Percentiles rank a stretch among this genome's conserved stretches.
phyloP scores from a whole-genome alignment of 2,797 vertebrate genomes.

The Tolypeutes matacus region DNA sequence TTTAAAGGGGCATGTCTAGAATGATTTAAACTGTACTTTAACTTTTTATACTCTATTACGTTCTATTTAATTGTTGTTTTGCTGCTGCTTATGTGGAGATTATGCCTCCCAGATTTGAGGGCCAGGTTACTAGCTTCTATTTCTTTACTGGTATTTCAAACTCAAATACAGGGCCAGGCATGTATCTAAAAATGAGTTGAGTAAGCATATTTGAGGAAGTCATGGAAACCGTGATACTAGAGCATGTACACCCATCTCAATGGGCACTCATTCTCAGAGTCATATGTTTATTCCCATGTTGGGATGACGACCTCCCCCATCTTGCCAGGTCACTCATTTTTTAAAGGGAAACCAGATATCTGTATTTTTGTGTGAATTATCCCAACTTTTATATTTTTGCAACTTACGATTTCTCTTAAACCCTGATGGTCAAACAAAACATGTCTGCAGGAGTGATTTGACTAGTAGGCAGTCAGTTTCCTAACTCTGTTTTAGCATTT shows the following conservation, averaged over 20 bases:
- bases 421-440: neutral
- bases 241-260: neutral
- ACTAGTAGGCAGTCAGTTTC: accelerated
- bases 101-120: constrained; percentile 14
- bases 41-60: neutral
- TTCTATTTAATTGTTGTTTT: constrained; percentile 34
- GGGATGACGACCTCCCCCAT: neutral
- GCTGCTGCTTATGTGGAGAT: constrained; percentile 24
- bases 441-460: neutral
- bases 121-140: constrained; percentile 7
- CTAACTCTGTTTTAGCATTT: neutral
- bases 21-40: neutral
- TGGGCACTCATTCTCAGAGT: neutral
- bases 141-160: constrained; percentile 46
- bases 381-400: neutral
- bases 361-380: neutral
- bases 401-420: constrained; percentile 24
- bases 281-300: neutral
- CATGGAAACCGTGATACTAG: neutral
- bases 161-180: neutral
- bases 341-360: neutral
- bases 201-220: neutral
- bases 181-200: neutral
- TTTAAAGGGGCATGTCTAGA: neutral
- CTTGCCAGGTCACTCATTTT: neutral